Evolutionary conservation across 1,140 invertebrate species (phyloP), one percentile per base, ranked within the genome.

Genomic region (Radopholus similis): DNA sequence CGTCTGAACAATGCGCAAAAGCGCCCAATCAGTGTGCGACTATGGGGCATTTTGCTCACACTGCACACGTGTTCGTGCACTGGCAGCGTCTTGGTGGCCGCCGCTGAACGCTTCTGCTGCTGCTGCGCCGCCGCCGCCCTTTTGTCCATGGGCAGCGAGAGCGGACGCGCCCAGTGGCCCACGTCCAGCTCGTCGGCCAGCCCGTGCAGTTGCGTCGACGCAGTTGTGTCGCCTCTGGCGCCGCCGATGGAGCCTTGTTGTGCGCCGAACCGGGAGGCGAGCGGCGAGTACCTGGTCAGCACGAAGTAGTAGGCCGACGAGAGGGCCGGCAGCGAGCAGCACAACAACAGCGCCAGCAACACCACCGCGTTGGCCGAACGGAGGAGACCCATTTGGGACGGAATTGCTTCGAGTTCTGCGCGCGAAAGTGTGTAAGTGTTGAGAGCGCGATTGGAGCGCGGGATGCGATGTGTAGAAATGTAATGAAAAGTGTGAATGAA

Each of bases 41-140:
- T 4, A 3, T 21, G 6, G 9, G 47, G 18, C 18, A 51, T 51
- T 4, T 11, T 11, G 30, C 47, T 51, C 47, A 51, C 47, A 26
- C 8, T 62, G 49, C 59, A 62, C n/a, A 49, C 59, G 30, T 62
- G 18, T 26, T 62, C 59, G 11, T 51, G 59, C 23, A 18, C 40
- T 2, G 59, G 32, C 49, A 62, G 47, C 40, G 21, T 28, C 21
- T n/a, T 49, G 21, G 38, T 21, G 26, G 18, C 28, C 11, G 15
- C 47, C 21, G 34, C 40, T 3, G 37, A 15, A 11, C 58, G 58
- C n/a, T 60, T 60, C 1, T 44, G 13, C 23, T 21, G 11, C 15
- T 30, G 44, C 23, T 26, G 3, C 47, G 23, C n/a, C 47, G 47
- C 8, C 47, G 6, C 26, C 15, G 21, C 15, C 47, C 47, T 11